phyloP scores from a whole-genome alignment of 1,140 invertebrate genomes.

The Odontomachus brunneus region DNA sequence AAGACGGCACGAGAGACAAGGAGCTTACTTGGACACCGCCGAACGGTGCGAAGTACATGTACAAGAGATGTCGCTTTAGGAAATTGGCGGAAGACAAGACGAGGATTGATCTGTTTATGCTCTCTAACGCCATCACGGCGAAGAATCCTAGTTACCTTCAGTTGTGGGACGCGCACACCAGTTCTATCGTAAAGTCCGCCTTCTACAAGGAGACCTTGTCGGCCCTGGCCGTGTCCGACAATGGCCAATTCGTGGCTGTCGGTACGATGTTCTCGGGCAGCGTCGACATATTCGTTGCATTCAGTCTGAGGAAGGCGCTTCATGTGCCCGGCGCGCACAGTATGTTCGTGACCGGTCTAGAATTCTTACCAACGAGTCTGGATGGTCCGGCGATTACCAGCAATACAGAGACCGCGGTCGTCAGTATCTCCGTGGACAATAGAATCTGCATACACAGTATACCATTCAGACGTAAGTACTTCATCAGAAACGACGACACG shows the following conservation, averaged over 20 bases:
- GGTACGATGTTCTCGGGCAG: conserved; percentile 97
- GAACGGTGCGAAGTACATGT: conserved; percentile 91
- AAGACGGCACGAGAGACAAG: conserved; percentile 87
- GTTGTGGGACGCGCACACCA: conserved; percentile 88
- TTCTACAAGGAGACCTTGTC: conserved; percentile 91
- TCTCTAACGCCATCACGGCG: conserved; percentile 92
- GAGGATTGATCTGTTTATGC: conserved; percentile 92
- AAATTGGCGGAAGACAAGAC: conserved; percentile 83
- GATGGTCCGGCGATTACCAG: conserved; percentile 89
- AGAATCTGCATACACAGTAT: conserved; percentile 96
- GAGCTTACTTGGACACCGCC: conserved; percentile 91
- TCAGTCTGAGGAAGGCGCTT: conserved; percentile 95
- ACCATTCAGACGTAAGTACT: conserved; percentile 91
- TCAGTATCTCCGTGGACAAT: conserved; percentile 98
- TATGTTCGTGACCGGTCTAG: conserved; percentile 97
- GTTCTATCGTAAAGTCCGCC: conserved; percentile 86
- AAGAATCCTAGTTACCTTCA: conserved; percentile 91
- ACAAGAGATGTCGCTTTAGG: conserved; percentile 91
- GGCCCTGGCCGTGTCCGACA: conserved; percentile 94
- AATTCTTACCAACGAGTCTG: conserved; percentile 92
- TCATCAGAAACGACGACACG: conserved; percentile 6
- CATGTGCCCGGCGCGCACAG: conserved; percentile 94
- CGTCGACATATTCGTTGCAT: conserved; percentile 95
- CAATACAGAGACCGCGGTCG: conserved; percentile 93
- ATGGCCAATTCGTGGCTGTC: conserved; percentile 95